Evolutionary conservation across 2,888 invertebrate species (phyloP).

Genomic region (Limnephilus auricula): DNA sequence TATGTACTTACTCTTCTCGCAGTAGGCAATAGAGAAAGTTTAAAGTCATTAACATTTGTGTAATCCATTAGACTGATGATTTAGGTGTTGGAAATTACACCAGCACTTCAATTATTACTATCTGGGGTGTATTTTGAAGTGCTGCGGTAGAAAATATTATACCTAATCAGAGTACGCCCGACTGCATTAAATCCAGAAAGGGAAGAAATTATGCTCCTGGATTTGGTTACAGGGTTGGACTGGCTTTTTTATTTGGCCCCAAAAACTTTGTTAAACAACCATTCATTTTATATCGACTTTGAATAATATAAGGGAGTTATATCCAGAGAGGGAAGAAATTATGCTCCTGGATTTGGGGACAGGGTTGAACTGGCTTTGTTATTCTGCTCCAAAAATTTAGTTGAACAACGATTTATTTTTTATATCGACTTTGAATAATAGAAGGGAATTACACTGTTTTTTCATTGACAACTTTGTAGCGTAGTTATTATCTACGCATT

Average conservation of each 20-base stretch:
- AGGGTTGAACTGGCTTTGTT: background rate
- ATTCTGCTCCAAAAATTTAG: too few relatives aligned
- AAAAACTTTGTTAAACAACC: too few relatives aligned
- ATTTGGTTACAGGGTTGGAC: background rate
- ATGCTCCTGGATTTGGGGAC: background rate
- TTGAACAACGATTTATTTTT: too few relatives aligned
- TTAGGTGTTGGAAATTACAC: background rate
- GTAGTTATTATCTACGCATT: too few relatives aligned
- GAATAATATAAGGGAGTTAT: too few relatives aligned
- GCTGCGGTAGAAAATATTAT: conserved; percentile 20
- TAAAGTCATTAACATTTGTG: background rate
- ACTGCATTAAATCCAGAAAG: background rate
- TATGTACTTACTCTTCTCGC: background rate
- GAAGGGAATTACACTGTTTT: too few relatives aligned
- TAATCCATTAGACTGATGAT: background rate
- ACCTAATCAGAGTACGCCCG: conserved; percentile 24
- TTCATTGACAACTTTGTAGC: too few relatives aligned
- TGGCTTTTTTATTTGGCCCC: background rate
- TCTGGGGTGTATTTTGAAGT: conserved; percentile 16
- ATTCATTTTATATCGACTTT: too few relatives aligned
- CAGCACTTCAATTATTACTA: background rate
- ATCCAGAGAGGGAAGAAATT: background rate
- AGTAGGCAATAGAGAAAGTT: background rate
- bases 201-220: conserved; percentile 12
- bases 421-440: too few relatives aligned